Conservation (phyloP, 2,113 vertebrate species). For the Odobenus rosmarus region DNA sequence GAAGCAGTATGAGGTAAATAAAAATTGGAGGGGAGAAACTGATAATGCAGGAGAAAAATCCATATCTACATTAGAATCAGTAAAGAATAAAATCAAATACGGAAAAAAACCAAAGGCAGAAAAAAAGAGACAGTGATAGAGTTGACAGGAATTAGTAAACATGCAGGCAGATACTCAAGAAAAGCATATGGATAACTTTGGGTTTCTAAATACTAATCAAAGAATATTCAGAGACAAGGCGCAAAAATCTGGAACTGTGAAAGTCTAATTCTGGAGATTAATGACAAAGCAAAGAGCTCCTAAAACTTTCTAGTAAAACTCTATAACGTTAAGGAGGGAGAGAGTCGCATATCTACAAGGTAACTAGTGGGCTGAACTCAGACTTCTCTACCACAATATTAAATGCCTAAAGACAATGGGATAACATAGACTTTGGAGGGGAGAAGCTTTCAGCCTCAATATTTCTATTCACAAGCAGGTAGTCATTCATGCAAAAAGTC, state of each 20-base stretch:
- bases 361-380: background rate
- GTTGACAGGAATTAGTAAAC: background rate
- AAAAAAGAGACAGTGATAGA: background rate
- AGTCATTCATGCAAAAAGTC: constrained; percentile 16
- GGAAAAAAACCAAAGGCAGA: background rate
- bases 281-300: background rate
- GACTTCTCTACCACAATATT: background rate
- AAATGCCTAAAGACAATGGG: background rate
- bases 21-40: background rate
- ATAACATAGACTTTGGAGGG: background rate
- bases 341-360: background rate
- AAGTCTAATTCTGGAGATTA: background rate
- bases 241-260: background rate
- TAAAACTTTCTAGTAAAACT: background rate
- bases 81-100: background rate
- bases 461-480: background rate
- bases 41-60: background rate
- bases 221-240: background rate
- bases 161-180: background rate
- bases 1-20: background rate
- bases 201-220: constrained; percentile 20
- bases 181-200: background rate
- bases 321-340: background rate
- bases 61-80: background rate
- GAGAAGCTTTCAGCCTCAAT: background rate